phyloP scores from a whole-genome alignment of 2,888 invertebrate genomes.

The Emmelina monodactyla region DNA sequence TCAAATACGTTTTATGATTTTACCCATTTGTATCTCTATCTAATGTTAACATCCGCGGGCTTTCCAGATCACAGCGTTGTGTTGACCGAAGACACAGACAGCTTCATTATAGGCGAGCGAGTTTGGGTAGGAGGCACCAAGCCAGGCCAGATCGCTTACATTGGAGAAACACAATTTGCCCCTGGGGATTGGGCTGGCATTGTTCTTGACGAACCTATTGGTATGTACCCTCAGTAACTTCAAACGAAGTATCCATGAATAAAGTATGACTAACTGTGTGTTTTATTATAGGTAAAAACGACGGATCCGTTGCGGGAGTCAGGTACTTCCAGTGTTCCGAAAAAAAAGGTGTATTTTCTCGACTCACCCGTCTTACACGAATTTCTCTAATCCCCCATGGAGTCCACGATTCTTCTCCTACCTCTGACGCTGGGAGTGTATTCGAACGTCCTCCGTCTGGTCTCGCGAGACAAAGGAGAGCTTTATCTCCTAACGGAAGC shows the following conservation, averaged over 20 bases:
- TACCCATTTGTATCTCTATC: too few species aligned
- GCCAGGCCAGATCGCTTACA: slow-evolving; percentile 90
- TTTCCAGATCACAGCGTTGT: slow-evolving; percentile 82
- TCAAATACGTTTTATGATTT: too few species aligned
- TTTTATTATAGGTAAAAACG: slow-evolving; percentile 89
- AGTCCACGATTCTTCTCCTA: slow-evolving; percentile 54
- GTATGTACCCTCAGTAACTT: too few species aligned
- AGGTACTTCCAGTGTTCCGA: slow-evolving; percentile 94
- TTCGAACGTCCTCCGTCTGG: slow-evolving; percentile 56
- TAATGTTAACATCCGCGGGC: not conserved
- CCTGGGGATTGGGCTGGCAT: slow-evolving; percentile 99
- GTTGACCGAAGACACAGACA: slow-evolving; percentile 89
- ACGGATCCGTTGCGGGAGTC: slow-evolving; percentile 91
- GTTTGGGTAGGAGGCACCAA: slow-evolving; percentile 95
- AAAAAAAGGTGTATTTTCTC: slow-evolving; percentile 92
- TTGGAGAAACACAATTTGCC: slow-evolving; percentile 96
- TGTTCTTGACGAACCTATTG: slow-evolving; percentile 93
- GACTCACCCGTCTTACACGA: slow-evolving; percentile 83
- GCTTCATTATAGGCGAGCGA: slow-evolving; percentile 93
- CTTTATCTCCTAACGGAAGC: slow-evolving; percentile 58
- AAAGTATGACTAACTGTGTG: too few species aligned
- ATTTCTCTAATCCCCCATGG: slow-evolving; percentile 68
- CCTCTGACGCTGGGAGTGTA: slow-evolving; percentile 55
- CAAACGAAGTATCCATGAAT: too few species aligned
- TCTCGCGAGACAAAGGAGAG: slow-evolving; percentile 43